Evolutionary conservation across 2,797 vertebrate genomes (phyloP), one percentile per base, ranked within the genome.

Genomic region (Pangasius krempfi): DNA sequence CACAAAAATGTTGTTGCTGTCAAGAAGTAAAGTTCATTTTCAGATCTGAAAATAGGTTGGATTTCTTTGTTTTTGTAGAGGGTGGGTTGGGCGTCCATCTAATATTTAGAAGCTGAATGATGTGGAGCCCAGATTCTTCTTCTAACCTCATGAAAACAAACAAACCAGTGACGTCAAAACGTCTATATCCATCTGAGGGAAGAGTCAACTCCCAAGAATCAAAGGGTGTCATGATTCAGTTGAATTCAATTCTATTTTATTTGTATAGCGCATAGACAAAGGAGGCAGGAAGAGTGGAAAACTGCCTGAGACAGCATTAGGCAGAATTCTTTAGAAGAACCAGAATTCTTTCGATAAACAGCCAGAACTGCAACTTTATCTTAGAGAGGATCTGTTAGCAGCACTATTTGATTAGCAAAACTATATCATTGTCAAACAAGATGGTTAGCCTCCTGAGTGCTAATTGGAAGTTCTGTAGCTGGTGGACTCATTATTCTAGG

Each of bases 201-300:
- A 78, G 75, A 54, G 47, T 52, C 27, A 54, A 22, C 76, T 80
- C 30, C 52, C 76, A 30, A 9, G 76, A 56, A 80, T 80, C 76
- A 80, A 80, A 56, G n/a, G 3, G 7, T 33, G 76, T 52, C n/a
- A 56, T 33, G 30, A 20, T 56, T 33, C n/a, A 56, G 9, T 80
- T n/a, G 25, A 44, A 27, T 44, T 82, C 58, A n/a, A 44, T 44
- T 82, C 37, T 12, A 16, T 27, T 62, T 62, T 40, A 44, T 82
- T 60, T 60, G 20, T 60, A 37, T 60, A 60, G 20, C 25, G 1
- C 33, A 40, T 37, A 60, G 79, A 81, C 58, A 44, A 62, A 62
- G 33, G 33, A 60, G 12, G 1, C 79, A 40, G 80, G 58, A 44
- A 44, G 12, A 44, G 27, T 0, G 22, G 22, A 16, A 33, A 47